Percentiles rank a stretch among this genome's conserved stretches.
Evolutionary conservation across 2,888 invertebrate genomes (phyloP).

Genomic region (Tortricodes alternella): DNA sequence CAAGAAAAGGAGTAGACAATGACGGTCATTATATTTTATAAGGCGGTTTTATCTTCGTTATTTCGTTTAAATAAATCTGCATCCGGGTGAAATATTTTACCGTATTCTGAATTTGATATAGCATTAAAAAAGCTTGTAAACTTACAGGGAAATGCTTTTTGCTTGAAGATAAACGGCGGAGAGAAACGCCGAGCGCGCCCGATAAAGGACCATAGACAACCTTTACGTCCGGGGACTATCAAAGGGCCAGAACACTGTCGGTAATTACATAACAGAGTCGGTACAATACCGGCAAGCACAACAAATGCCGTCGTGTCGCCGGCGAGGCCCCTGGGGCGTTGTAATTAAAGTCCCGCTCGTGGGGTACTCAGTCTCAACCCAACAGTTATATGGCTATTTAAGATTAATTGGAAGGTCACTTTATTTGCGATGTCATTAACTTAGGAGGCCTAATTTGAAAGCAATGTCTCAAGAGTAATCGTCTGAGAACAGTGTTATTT

Average conservation of each 20-base stretch:
- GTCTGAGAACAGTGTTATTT: background rate
- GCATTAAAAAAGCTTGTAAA: constrained; percentile 13
- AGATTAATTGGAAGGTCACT: constrained; percentile 20
- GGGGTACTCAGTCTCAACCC: constrained; percentile 52
- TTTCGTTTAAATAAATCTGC: constrained; percentile 16
- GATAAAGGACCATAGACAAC: constrained; percentile 28
- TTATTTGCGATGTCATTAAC: constrained; percentile 15
- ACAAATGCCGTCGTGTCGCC: constrained; percentile 68
- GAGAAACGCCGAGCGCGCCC: constrained; percentile 22
- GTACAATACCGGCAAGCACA: constrained; percentile 56
- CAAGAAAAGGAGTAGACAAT: constrained; percentile 70
- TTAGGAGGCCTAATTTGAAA: background rate
- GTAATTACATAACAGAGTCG: constrained; percentile 62
- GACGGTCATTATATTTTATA: constrained; percentile 66
- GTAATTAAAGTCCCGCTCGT: constrained; percentile 68
- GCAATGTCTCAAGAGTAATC: background rate
- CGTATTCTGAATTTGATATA: constrained; percentile 14
- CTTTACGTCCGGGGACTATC: constrained; percentile 41
- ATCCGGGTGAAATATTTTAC: constrained; percentile 19
- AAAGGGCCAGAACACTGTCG: constrained; percentile 54
- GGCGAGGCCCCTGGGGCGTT: constrained; percentile 70
- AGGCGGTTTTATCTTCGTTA: constrained; percentile 45
- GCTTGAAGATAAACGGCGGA: constrained; percentile 27
- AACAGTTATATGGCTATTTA: constrained; percentile 11
- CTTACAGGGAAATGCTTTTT: constrained; percentile 28